These are phyloP conservation scores for Mastacembelus armatus DNA, from an alignment of 2,797 vertebrate genomes.

Conservation along the genomic window DNA sequence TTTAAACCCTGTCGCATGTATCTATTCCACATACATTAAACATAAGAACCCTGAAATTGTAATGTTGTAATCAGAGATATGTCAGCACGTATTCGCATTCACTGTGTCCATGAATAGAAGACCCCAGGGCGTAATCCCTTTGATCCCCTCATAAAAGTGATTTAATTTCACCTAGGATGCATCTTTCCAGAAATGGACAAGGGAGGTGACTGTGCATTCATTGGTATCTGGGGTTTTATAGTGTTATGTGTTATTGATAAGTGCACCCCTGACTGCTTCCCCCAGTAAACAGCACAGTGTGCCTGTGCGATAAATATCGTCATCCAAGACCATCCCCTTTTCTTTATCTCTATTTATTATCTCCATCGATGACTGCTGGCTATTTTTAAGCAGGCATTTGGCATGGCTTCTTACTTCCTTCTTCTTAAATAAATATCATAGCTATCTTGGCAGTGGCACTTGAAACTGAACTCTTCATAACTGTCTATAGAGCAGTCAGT, in stretches of 20 bases:
- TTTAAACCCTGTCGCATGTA: background rate
- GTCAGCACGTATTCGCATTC: conserved; percentile 69
- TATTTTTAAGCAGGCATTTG: conserved; percentile 77
- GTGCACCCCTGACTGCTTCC: conserved; percentile 46
- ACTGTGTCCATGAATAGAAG: conserved; percentile 74
- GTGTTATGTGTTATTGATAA: conserved; percentile 79
- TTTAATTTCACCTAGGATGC: conserved; percentile 76
- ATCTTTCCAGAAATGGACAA: conserved; percentile 66
- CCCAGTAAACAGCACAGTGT: conserved; percentile 67
- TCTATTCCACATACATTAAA: conserved; percentile 32
- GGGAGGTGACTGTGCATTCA: conserved; percentile 46
- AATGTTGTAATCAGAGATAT: conserved; percentile 57
- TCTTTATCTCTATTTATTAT: conserved; percentile 80
- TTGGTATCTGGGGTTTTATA: conserved; percentile 69
- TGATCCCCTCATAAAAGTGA: conserved; percentile 77
- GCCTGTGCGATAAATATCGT: conserved; percentile 75
- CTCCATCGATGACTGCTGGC: conserved; percentile 74
- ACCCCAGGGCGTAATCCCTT: conserved; percentile 62
- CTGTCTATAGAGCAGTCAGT: conserved; percentile 16
- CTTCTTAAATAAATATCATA: conserved; percentile 62
- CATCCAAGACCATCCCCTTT: conserved; percentile 57
- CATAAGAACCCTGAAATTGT: conserved; percentile 40
- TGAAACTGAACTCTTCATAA: conserved; percentile 36
- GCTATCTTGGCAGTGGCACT: conserved; percentile 45
- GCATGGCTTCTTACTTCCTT: conserved; percentile 61